These are phyloP conservation scores for Lycia hirtaria DNA, from an alignment of 2,888 invertebrate genomes.

Conservation along the genomic window DNA sequence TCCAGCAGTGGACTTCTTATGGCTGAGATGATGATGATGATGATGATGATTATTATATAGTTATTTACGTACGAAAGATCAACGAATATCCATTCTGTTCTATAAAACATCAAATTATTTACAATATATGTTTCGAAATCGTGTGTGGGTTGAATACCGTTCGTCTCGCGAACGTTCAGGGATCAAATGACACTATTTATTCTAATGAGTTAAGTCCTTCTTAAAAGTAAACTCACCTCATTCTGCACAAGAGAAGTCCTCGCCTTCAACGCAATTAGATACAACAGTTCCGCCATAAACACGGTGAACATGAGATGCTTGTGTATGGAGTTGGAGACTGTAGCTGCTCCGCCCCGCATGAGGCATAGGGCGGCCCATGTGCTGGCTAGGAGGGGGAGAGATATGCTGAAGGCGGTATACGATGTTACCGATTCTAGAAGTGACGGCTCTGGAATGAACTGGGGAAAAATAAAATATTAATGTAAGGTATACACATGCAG, in stretches of 20 bases:
- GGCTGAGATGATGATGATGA: no score
- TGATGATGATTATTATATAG: no score
- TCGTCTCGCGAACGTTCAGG: no score
- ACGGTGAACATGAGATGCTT: constrained; percentile 97
- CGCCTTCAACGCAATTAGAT: constrained; percentile 94
- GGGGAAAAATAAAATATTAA: constrained; percentile 50
- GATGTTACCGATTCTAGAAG: constrained; percentile 94
- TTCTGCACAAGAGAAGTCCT: constrained; percentile 92
- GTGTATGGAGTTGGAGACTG: constrained; percentile 97
- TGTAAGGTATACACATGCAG: background rate
- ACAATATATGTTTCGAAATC: no score
- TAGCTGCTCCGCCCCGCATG: constrained; percentile 92
- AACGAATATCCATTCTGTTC: no score
- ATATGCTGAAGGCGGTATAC: constrained; percentile 94
- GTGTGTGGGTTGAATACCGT: no score
- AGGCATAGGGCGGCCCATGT: constrained; percentile 93
- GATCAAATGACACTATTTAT: no score
- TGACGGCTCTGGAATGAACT: constrained; percentile 95
- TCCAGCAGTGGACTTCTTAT: no score
- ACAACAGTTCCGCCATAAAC: constrained; percentile 93
- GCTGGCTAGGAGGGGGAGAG: constrained; percentile 91
- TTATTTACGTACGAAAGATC: no score
- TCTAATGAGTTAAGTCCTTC: no score
- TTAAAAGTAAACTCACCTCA: constrained; percentile 89
- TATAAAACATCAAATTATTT: no score